Conservation (phyloP, 92 coral and sea anemone species). For the Galaxea fascicularis region DNA sequence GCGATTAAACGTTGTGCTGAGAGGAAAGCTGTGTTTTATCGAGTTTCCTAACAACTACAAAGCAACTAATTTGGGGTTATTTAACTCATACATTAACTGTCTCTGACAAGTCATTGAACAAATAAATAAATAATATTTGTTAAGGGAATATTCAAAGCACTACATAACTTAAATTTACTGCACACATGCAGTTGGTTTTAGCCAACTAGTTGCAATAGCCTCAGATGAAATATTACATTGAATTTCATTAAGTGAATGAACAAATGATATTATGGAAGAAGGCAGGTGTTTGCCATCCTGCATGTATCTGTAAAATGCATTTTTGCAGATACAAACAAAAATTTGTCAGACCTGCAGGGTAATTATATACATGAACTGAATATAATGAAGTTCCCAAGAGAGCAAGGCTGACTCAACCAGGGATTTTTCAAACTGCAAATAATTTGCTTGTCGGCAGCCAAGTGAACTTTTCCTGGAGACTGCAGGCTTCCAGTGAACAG, state of each 20-base stretch:
- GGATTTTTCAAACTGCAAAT: conserved; percentile 6
- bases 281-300: conserved; percentile 63
- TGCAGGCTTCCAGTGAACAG: not conserved
- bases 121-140: no score
- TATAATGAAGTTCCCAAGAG: not conserved
- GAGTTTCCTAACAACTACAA: no score
- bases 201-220: no score
- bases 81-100: no score
- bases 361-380: conserved; percentile 18
- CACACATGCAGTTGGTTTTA: no score
- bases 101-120: no score
- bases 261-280: conserved; percentile 8
- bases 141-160: no score
- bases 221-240: no score
- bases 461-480: not conserved
- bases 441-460: conserved; percentile 23
- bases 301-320: conserved; percentile 55
- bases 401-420: conserved; percentile 25
- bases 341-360: conserved; percentile 30
- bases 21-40: no score
- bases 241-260: not conserved
- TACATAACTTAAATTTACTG: no score
- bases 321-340: conserved; percentile 54
- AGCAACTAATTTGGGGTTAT: no score
- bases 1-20: no score